Evolutionary conservation across 2,888 invertebrate species (phyloP), one percentile per base, ranked within the genome.

Genomic region (Laspeyria flexula): DNA sequence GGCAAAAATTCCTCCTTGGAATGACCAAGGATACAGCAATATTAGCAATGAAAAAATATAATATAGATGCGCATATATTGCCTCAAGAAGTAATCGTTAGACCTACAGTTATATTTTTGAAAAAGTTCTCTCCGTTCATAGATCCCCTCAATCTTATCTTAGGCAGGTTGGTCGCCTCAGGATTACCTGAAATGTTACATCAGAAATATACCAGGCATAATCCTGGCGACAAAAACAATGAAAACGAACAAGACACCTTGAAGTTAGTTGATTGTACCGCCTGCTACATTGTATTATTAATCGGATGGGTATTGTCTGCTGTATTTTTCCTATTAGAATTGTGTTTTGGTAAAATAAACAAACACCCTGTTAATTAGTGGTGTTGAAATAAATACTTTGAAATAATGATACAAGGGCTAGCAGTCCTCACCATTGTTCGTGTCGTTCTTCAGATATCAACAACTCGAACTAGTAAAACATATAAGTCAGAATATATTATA

Each of bases 21-120:
- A 80, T 84, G 72, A 85, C 80, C 62, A 45, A 67, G 13, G 83
- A 80, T 48, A 75, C 77, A 1, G 75, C 77, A 3, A 73, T 72
- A 30, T 43, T 64, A 13, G 66, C 81, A 43, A 65, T 80, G 4
- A 70, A 65, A 34, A 60, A 68, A 10, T 67, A 73, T 30, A 73
- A 73, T 11, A 53, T 75, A 9, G 55, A 60, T 0, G 61, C 87
- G 31, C 79, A 86, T 45, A 75, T 86, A 30, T 51, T 90, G 38
- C 68, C 77, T 0, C 70, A 83, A 44, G 74, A 51, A 47, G 55
- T 90, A n/a, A 47, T 81, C 0, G 66, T 52, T 11, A 78, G 75
- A 45, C 89, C 88, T 0, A 68, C 77, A 0, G 84, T 80, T 1
- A 52, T 89, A 62, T 90, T 82, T 67, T 87, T 85, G 25, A 89